phyloP scores from a whole-genome alignment of 2,113 vertebrate species.

The Coryphaenoides rupestris region DNA sequence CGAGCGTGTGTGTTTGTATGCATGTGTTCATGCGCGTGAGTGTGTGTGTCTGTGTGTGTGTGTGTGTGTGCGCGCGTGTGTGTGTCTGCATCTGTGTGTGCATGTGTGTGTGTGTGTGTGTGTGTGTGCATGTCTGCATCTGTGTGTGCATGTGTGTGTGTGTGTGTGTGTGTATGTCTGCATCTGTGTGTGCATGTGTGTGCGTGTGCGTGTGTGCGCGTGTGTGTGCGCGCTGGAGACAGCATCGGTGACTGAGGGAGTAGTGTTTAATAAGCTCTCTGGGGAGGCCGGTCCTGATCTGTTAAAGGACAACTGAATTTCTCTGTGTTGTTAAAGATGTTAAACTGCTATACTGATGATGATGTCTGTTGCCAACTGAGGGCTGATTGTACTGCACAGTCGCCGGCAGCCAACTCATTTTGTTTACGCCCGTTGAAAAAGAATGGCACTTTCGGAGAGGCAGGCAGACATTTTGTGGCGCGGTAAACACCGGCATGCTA shows the following conservation, averaged over 20 bases:
- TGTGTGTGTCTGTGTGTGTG: constrained; percentile 73
- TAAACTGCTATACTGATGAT: constrained; percentile 74
- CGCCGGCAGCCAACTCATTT: constrained; percentile 69
- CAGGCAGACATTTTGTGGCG: constrained; percentile 71
- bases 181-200: constrained; percentile 74
- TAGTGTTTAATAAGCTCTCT: constrained; percentile 84
- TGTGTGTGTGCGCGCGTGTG: constrained; percentile 72
- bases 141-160: constrained; percentile 80
- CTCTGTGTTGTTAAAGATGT: constrained; percentile 83
- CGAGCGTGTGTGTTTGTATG: constrained; percentile 75
- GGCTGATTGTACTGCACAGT: constrained; percentile 86
- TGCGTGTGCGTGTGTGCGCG: constrained; percentile 78
- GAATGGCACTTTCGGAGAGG: constrained; percentile 71
- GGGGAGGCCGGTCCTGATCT: constrained; percentile 80
- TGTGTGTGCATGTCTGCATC: constrained; percentile 75
- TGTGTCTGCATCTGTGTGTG: constrained; percentile 82
- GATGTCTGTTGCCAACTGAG: constrained; percentile 69
- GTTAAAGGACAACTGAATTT: constrained; percentile 82
- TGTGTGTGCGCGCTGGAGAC: constrained; percentile 77
- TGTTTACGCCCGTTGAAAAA: constrained; percentile 60
- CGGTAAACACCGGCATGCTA: constrained; percentile 74
- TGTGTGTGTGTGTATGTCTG: constrained; percentile 76
- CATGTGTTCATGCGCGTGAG: constrained; percentile 83
- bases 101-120: constrained; percentile 80
- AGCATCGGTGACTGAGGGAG: constrained; percentile 71